Conservation (phyloP, 2,888 invertebrate genomes). For the Neoascia interrupta region DNA sequence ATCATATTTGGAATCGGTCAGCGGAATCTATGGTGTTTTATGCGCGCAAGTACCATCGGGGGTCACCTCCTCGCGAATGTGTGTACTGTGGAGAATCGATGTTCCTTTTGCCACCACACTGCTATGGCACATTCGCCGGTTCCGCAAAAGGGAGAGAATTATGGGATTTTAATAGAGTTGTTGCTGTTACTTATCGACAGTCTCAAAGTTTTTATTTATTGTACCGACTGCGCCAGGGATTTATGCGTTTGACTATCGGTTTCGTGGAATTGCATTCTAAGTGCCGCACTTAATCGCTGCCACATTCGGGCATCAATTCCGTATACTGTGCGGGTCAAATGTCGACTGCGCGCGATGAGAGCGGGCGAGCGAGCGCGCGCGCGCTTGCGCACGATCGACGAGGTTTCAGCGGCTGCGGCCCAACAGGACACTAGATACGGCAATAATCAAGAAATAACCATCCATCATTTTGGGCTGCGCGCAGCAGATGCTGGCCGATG, state of each 20-base stretch:
- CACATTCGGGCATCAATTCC: slow-evolving; percentile 50
- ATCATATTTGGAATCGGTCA: slow-evolving; percentile 69
- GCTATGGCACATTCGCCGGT: slow-evolving; percentile 21
- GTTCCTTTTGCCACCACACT: slow-evolving; percentile 58
- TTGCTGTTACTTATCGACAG: slow-evolving; percentile 67
- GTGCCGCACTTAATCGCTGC: slow-evolving; percentile 68
- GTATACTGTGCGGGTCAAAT: slow-evolving; percentile 44
- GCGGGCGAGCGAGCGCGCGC: neutral
- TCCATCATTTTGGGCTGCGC: slow-evolving; percentile 57
- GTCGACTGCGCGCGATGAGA: slow-evolving; percentile 46
- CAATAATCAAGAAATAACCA: slow-evolving; percentile 66
- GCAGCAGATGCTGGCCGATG: slow-evolving; percentile 38
- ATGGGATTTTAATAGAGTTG: slow-evolving; percentile 69
- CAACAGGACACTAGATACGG: slow-evolving; percentile 40
- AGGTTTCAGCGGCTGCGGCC: neutral
- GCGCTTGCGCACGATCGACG: neutral
- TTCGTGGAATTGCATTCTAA: slow-evolving; percentile 67
- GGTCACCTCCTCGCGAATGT: slow-evolving; percentile 59
- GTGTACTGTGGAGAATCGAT: slow-evolving; percentile 52
- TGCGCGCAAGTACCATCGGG: slow-evolving; percentile 50
- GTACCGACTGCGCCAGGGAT: slow-evolving; percentile 25
- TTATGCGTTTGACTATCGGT: slow-evolving; percentile 62
- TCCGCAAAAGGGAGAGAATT: slow-evolving; percentile 69
- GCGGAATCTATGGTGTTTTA: slow-evolving; percentile 64
- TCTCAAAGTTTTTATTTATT: slow-evolving; percentile 63